These are phyloP conservation scores for Drosophila persimilis DNA, from an alignment of 1,140 invertebrate genomes.

Conservation along the genomic window DNA sequence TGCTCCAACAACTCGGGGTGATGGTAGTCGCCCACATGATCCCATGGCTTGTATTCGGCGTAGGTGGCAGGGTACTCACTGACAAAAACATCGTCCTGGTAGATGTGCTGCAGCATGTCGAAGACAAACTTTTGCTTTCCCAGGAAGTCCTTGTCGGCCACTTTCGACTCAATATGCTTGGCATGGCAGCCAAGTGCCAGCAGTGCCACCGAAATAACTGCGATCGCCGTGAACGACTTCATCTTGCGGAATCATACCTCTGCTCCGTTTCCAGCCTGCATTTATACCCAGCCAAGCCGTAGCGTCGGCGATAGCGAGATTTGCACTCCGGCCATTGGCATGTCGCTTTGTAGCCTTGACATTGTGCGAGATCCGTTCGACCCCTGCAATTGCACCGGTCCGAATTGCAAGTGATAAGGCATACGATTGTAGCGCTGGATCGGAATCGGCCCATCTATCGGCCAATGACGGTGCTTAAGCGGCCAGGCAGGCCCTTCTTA, in stretches of 20 bases:
- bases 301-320: conserved; percentile 9
- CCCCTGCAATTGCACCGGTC: conserved; percentile 19
- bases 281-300: conserved; percentile 58
- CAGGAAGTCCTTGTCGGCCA: conserved; percentile 85
- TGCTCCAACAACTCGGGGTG: conserved; percentile 83
- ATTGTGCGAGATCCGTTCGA: conserved; percentile 61
- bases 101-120: conserved; percentile 84
- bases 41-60: conserved; percentile 70
- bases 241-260: conserved; percentile 71
- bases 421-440: background rate
- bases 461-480: background rate
- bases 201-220: conserved; percentile 60
- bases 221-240: conserved; percentile 79
- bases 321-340: conserved; percentile 35
- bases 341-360: conserved; percentile 58
- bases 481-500: background rate
- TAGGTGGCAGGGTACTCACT: conserved; percentile 75
- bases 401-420: conserved; percentile 40
- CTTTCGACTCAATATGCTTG: conserved; percentile 82
- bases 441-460: background rate
- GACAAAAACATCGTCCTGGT: conserved; percentile 84
- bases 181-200: conserved; percentile 80
- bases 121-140: conserved; percentile 85
- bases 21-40: conserved; percentile 83
- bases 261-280: conserved; percentile 30